Base-by-base conservation (phyloP, 1,140 invertebrate genomes). In the Conopomorpha cramerella region DNA sequence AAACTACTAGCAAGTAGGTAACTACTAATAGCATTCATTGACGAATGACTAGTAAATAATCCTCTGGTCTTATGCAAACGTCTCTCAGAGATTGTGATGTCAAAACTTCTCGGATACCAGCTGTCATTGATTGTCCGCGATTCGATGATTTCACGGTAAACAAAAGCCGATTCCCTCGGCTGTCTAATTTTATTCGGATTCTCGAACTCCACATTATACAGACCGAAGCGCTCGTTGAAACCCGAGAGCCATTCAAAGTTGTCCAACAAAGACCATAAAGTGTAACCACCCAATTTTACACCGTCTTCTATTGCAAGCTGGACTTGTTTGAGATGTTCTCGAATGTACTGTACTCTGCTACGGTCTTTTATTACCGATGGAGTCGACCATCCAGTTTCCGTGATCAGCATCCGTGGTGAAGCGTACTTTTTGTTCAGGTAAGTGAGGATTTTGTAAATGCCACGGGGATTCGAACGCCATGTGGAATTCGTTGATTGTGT, bases 181-280 rank as follows among this genome's bases (percentile, higher is more conserved):
- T n/a, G n/a, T n/a, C n/a, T n/a, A n/a, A n/a, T n/a, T n/a, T n/a
- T n/a, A n/a, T n/a, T n/a, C n/a, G n/a, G n/a, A n/a, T n/a, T n/a
- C n/a, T n/a, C n/a, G n/a, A n/a, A n/a, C n/a, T n/a, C n/a, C n/a
- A n/a, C n/a, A n/a, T n/a, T n/a, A n/a, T n/a, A n/a, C 17, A 43
- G 38, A 19, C 38, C 43, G 17, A 16, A 13, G 3, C 70, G 72
- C 81, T 58, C 86, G 83, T 46, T 64, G 44, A 79, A 84, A 14
- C 84, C 85, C n/a, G 34, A 44, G 0, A 47, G 46, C 89, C 89
- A 92, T 66, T 92, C 88, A 49, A 91, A 86, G 52, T 89, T 91
- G 45, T 92, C 89, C 65, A 91, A 72, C 1, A 92, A 56, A 44
- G 83, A 85, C 89, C 89, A 92, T 16, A 79, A 68, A 1, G 84